Base-by-base conservation (phyloP, 2,888 invertebrate species). In the Tanytarsus gracilentus region DNA sequence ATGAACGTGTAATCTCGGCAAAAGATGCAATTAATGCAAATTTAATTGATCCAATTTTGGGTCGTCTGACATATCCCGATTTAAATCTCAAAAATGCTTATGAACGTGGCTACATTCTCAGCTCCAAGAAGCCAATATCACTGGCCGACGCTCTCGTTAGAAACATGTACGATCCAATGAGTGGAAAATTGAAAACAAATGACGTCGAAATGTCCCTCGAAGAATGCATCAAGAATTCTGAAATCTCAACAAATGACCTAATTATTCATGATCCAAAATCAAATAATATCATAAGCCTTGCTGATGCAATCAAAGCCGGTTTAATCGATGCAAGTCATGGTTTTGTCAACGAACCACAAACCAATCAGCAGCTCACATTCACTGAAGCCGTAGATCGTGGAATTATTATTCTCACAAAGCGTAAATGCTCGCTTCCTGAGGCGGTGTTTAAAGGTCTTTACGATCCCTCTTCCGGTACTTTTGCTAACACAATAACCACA, bases 361-460 rank as follows among this genome's bases (percentile, higher is more conserved):
- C 82, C 39, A 86, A 86, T 29, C 80, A 82, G 33, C 83, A 85
- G 70, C 78, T 93, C 62, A 84, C 86, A 27, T 76, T 95, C 6
- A 83, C 82, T 36, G 91, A 93, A 69, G 94, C 95, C 2, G 80
- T 89, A 27, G 88, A 89, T 66, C 82, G 86, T 59, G 90, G 91
- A 25, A 75, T 91, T 27, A 82, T 92, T 55, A 79, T 91, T 5
- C 87, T 89, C 7, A 85, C 88, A 39, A 88, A 89, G 70, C 83
- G 85, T 58, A 88, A 86, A 71, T 83, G 90, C 64, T 88, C 88
- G 62, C 76, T 93, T 26, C 88, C 89, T 0, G 91, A 92, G 75
- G 93, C 93, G 2, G 85, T 94, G n/a, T 87, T 87, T 68, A 86
- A 88, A 73, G 92, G 92, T n/a, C 82, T 88, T 64, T 93, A 92